Percentiles rank a stretch among this genome's conserved stretches.
Evolutionary conservation across 2,888 invertebrate species (phyloP).

Genomic region (Erebia ligea): DNA sequence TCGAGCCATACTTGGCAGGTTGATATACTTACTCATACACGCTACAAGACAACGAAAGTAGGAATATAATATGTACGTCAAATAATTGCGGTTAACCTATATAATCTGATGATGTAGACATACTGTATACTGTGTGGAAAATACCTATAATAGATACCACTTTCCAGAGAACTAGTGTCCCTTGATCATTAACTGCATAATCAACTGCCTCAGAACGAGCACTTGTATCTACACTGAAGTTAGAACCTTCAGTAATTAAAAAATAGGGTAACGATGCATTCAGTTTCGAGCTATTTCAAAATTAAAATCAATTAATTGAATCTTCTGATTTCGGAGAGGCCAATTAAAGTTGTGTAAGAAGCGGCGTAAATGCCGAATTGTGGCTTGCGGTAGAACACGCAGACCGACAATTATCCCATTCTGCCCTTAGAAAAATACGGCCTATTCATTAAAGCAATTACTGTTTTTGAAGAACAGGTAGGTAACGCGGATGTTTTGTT

Average conservation of each 20-base stretch:
- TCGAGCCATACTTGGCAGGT: conserved; percentile 20
- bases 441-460: conserved; percentile 64
- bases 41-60: conserved; percentile 3
- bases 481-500: conserved; percentile 32
- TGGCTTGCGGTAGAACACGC: conserved; percentile 51
- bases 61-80: background rate
- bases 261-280: conserved; percentile 18
- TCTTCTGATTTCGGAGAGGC: conserved; percentile 47
- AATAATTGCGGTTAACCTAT: background rate
- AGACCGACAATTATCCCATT: conserved; percentile 46
- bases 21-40: conserved; percentile 8
- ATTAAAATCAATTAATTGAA: conserved; percentile 56
- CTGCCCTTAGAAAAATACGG: conserved; percentile 46
- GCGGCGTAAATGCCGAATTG: conserved; percentile 41
- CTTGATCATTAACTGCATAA: background rate
- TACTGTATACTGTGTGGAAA: too few relatives aligned
- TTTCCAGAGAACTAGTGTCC: too few relatives aligned
- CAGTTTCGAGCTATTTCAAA: conserved; percentile 54
- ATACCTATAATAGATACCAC: too few relatives aligned
- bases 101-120: too few relatives aligned
- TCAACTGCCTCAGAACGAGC: too few relatives aligned
- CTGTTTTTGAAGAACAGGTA: conserved; percentile 33
- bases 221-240: too few relatives aligned
- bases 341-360: conserved; percentile 53
- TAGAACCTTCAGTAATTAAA: background rate